phyloP scores from a whole-genome alignment of 2,888 invertebrate species.

The Acanthosoma haemorrhoidale region DNA sequence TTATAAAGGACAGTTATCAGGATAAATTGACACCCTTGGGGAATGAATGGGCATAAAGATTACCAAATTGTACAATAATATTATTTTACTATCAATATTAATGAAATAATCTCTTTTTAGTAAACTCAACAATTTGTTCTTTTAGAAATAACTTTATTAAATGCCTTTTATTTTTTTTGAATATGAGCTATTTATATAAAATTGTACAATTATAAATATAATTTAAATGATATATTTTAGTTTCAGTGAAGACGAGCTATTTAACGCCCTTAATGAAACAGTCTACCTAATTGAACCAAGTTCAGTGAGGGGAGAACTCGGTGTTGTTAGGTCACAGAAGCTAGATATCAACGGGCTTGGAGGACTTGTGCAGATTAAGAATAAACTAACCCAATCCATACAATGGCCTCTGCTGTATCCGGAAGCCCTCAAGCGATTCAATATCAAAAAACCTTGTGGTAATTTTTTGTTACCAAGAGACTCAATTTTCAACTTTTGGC shows the following conservation, averaged over 20 bases:
- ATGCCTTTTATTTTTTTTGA: no score
- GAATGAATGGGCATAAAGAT: no score
- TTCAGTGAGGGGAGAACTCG: slow-evolving; percentile 49
- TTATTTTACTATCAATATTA: no score
- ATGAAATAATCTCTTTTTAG: no score
- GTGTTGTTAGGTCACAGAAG: slow-evolving; percentile 46
- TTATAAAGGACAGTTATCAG: no score
- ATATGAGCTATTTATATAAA: no score
- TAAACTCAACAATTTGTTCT: no score
- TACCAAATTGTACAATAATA: no score
- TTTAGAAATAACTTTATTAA: no score
- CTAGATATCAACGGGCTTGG: slow-evolving; percentile 52
- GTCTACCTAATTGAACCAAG: slow-evolving; percentile 47
- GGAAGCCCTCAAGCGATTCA: slow-evolving; percentile 52
- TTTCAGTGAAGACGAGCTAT: slow-evolving; percentile 31
- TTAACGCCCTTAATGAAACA: slow-evolving; percentile 40
- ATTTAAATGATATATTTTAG: background rate
- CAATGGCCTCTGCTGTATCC: slow-evolving; percentile 55
- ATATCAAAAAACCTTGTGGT: slow-evolving; percentile 54
- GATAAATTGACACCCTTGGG: no score
- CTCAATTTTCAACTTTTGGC: background rate
- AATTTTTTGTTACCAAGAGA: slow-evolving; percentile 2
- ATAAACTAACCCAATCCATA: slow-evolving; percentile 51
- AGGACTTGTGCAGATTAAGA: slow-evolving; percentile 53
- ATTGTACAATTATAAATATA: no score